Evolutionary conservation across 2,797 vertebrate species (phyloP).

Genomic region (Caiman crocodilus): DNA sequence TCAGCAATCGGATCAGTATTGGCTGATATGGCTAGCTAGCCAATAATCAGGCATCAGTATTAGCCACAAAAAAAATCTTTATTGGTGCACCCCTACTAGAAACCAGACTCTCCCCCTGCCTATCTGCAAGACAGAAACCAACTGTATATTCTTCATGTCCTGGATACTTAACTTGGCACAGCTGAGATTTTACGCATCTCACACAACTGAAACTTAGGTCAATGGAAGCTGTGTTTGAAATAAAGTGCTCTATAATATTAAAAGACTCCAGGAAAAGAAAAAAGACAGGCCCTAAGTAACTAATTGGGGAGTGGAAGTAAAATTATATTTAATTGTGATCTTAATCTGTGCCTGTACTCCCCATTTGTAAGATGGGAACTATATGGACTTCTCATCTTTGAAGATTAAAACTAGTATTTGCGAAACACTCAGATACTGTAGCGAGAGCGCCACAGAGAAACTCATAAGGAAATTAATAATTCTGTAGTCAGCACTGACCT

Average conservation of each 20-base stretch:
- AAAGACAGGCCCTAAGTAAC: not conserved
- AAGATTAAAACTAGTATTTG: not conserved
- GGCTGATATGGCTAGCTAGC: too few species aligned
- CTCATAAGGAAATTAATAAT: not conserved
- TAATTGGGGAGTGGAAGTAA: not conserved
- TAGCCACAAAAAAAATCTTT: too few species aligned
- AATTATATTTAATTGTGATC: not conserved
- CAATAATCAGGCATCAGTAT: too few species aligned
- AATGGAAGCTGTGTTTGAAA: not conserved
- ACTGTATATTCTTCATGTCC: not conserved
- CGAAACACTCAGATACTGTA: not conserved
- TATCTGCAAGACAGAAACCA: not conserved
- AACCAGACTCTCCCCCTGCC: not conserved
- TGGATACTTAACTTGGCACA: not conserved
- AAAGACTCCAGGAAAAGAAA: not conserved
- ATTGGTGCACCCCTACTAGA: too few species aligned
- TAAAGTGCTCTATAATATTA: not conserved
- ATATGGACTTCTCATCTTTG: not conserved
- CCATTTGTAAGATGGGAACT: not conserved
- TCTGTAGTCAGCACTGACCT: not conserved
- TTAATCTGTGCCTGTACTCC: not conserved
- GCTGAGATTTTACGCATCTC: not conserved
- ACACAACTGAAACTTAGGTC: not conserved
- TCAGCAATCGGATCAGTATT: too few species aligned
- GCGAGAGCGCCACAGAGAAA: not conserved